Conservation (phyloP, 2,888 invertebrate genomes). For the Agrotis clavis region DNA sequence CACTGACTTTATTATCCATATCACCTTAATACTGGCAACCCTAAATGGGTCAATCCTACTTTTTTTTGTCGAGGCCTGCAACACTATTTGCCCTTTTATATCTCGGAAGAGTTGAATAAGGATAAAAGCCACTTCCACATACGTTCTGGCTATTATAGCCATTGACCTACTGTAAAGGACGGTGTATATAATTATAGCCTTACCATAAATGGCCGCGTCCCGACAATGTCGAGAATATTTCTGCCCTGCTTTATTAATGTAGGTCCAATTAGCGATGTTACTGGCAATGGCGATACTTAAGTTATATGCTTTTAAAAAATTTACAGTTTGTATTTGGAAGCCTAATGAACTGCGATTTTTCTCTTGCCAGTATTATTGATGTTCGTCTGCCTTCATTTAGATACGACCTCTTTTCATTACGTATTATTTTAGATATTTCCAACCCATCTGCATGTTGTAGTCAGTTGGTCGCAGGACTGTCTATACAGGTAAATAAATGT, state of each 20-base stretch:
- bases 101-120: conserved; percentile 64
- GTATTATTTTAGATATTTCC: background rate
- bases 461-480: background rate
- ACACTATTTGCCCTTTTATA: conserved; percentile 45
- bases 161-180: conserved; percentile 63
- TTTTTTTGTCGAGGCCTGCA: conserved; percentile 50
- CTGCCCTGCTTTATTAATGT: conserved; percentile 41
- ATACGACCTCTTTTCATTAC: background rate
- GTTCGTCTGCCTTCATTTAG: background rate
- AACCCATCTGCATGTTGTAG: background rate
- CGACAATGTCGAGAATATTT: conserved; percentile 51
- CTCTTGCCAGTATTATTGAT: background rate
- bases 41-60: conserved; percentile 34
- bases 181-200: conserved; percentile 51
- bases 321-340: conserved; percentile 36
- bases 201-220: conserved; percentile 42
- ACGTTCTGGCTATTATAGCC: conserved; percentile 50
- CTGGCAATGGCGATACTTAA: conserved; percentile 16
- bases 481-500: too few relatives aligned
- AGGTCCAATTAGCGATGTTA: conserved; percentile 42
- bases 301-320: conserved; percentile 20
- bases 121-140: conserved; percentile 61
- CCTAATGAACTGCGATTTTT: background rate
- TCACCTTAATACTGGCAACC: conserved; percentile 28
- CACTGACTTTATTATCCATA: conserved; percentile 32